These are phyloP conservation scores for Thecocarcelia acutangulata DNA, from an alignment of 2,888 invertebrate species.

Conservation along the genomic window DNA sequence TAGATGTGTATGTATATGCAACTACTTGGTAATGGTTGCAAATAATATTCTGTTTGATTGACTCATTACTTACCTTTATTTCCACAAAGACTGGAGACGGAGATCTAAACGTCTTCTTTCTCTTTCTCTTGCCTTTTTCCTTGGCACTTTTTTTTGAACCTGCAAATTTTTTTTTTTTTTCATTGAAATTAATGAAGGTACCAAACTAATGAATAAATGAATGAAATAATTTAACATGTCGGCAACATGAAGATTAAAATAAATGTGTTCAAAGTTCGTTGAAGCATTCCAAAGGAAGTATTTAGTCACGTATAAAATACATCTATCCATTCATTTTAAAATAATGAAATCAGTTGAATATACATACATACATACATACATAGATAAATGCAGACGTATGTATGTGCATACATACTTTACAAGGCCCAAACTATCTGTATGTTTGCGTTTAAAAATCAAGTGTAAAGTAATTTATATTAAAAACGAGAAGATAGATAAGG, in stretches of 20 bases:
- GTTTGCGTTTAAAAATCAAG: conserved; percentile 31
- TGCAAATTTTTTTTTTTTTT: conserved; percentile 24
- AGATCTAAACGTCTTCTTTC: conserved; percentile 77
- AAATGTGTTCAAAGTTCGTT: conserved; percentile 48
- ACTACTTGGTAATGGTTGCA: too few relatives aligned
- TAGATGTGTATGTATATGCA: not conserved
- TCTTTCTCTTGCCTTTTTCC: conserved; percentile 69
- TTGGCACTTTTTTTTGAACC: conserved; percentile 75
- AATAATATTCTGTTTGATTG: too few relatives aligned
- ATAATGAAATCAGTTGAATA: not conserved
- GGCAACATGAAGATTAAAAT: conserved; percentile 48
- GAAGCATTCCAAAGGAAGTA: conserved; percentile 18
- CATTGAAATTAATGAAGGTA: conserved; percentile 12
- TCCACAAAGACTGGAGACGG: conserved; percentile 77
- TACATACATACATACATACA: not conserved
- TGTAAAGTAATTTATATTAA: conserved; percentile 59
- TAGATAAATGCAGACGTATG: too few relatives aligned
- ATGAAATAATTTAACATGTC: conserved; percentile 52
- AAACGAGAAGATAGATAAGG: conserved; percentile 30
- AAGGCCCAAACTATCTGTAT: conserved; percentile 2
- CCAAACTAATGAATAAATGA: conserved; percentile 27
- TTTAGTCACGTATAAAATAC: conserved; percentile 15
- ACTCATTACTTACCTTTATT: conserved; percentile 77
- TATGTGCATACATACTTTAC: too few relatives aligned
- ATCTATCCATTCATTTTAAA: not conserved